Evolutionary conservation across 2,888 invertebrate species (phyloP).

Genomic region (Omphaloscelis lunosa): DNA sequence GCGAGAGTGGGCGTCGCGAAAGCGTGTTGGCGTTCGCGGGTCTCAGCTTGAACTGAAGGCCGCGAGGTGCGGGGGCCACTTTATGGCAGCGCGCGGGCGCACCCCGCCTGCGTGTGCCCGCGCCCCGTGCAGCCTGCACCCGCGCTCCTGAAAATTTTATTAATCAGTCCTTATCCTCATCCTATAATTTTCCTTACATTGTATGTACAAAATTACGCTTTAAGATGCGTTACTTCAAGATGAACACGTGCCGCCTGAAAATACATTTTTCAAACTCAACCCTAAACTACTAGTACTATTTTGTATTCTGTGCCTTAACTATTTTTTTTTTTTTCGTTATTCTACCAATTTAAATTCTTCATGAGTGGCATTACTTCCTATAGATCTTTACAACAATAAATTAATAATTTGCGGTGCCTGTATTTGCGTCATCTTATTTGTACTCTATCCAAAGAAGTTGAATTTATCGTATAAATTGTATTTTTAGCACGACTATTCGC

Average conservation of each 20-base stretch:
- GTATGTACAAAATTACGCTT: not conserved
- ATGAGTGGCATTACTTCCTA: not conserved
- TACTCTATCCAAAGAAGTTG: not conserved
- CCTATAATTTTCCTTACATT: constrained; percentile 24
- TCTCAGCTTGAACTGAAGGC: constrained; percentile 88
- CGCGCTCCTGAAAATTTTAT: constrained; percentile 61
- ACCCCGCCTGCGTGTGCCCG: constrained; percentile 76
- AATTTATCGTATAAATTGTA: not conserved
- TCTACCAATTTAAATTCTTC: constrained; percentile 1
- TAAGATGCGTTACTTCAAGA: not conserved
- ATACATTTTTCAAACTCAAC: constrained; percentile 6
- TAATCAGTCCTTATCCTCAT: constrained; percentile 27
- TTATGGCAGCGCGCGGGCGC: constrained; percentile 82
- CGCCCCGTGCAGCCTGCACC: constrained; percentile 63
- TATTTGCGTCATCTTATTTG: not conserved
- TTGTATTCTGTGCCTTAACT: not conserved
- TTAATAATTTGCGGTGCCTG: not conserved
- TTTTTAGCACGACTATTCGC: not conserved
- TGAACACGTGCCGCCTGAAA: constrained; percentile 20
- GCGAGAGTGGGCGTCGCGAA: constrained; percentile 85
- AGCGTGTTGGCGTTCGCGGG: constrained; percentile 85
- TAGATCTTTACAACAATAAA: not conserved
- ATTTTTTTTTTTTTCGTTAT: constrained; percentile 11
- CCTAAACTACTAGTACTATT: not conserved
- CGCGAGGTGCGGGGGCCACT: constrained; percentile 88